phyloP scores from a whole-genome alignment of 2,888 invertebrate genomes.

The Thelaira solivaga region DNA sequence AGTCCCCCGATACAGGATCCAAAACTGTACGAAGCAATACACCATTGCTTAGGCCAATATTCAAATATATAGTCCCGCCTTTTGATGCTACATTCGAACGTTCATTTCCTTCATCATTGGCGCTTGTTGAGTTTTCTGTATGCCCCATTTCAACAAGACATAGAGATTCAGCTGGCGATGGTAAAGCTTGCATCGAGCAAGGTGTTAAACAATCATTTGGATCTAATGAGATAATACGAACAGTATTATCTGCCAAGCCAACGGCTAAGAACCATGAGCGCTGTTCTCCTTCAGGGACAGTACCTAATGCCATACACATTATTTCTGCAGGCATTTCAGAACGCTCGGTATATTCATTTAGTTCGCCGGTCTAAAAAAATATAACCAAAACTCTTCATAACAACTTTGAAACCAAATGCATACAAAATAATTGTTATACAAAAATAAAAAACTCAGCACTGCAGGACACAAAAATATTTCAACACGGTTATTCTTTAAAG shows the following conservation, averaged over 20 bases:
- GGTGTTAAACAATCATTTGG: conserved; percentile 96
- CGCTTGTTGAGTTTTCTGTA: conserved; percentile 79
- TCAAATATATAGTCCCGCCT: conserved; percentile 91
- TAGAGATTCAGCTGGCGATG: conserved; percentile 96
- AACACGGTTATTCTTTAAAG: conserved; percentile 75
- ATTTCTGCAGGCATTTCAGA: conserved; percentile 98
- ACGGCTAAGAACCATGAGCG: conserved; percentile 97
- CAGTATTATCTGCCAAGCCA: conserved; percentile 96
- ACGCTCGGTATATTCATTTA: conserved; percentile 98
- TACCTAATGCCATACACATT: conserved; percentile 98
- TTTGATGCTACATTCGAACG: conserved; percentile 78
- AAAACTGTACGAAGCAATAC: conserved; percentile 94
- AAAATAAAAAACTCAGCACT: conserved; percentile 73
- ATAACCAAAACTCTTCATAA: background rate
- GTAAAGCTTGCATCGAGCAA: conserved; percentile 96
- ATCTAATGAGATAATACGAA: conserved; percentile 97
- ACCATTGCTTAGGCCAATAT: conserved; percentile 98
- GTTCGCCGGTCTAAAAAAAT: conserved; percentile 89
- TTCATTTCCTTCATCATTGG: conserved; percentile 78
- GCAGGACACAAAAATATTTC: conserved; percentile 78
- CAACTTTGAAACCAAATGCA: background rate
- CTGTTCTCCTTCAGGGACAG: conserved; percentile 96
- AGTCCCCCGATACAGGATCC: conserved; percentile 96
- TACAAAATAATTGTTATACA: background rate
- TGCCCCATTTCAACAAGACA: conserved; percentile 96